Evolutionary conservation across 2,113 vertebrate species (phyloP).

Genomic region (Jacana jacana): DNA sequence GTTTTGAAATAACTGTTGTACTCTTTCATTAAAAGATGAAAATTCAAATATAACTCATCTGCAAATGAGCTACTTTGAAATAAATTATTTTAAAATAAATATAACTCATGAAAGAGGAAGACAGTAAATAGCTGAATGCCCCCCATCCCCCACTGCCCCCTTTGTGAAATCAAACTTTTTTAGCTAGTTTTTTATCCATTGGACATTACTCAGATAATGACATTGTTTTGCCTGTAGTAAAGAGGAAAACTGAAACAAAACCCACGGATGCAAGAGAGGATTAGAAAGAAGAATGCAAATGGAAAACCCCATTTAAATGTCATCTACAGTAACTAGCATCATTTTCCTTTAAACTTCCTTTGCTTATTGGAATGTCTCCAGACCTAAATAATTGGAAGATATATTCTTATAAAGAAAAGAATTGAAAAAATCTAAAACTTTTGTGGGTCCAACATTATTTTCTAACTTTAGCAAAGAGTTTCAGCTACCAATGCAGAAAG

Average conservation of each 20-base stretch:
- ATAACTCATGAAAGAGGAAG: background rate
- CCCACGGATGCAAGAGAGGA: background rate
- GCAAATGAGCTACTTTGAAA: background rate
- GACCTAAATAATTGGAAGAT: background rate
- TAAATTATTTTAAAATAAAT: background rate
- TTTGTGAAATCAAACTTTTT: background rate
- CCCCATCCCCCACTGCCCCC: too few species aligned
- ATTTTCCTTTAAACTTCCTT: background rate
- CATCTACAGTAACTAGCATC: background rate
- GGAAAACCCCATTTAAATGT: background rate
- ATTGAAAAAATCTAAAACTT: background rate
- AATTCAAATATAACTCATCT: background rate
- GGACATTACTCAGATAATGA: background rate
- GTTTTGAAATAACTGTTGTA: background rate
- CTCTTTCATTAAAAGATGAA: background rate
- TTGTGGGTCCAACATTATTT: background rate
- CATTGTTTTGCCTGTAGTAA: background rate
- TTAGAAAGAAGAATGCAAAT: background rate
- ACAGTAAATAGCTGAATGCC: background rate
- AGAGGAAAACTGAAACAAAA: background rate
- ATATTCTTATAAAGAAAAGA: background rate
- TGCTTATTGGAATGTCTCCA: background rate
- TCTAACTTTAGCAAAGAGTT: background rate
- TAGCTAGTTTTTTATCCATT: background rate
- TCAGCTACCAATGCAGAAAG: background rate